phyloP scores from a whole-genome alignment of 2,797 vertebrate species.

The Botia almorhae region DNA sequence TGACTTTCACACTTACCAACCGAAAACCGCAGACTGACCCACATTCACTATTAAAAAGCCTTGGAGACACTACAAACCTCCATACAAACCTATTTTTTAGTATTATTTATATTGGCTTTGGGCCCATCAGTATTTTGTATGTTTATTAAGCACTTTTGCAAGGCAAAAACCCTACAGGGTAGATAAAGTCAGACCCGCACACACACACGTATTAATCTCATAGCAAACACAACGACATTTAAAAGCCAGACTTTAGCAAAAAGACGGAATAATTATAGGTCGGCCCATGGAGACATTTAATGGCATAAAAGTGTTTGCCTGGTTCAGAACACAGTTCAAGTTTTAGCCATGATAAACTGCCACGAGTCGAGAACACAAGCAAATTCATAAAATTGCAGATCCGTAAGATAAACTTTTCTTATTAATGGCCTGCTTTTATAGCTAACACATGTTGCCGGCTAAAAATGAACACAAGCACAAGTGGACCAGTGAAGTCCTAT shows the following conservation, averaged over 20 bases:
- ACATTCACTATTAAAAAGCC: constrained; percentile 29
- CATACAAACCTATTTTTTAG: background rate
- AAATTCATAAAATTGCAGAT: constrained; percentile 57
- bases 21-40: constrained; percentile 13
- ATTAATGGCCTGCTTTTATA: constrained; percentile 68
- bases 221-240: constrained; percentile 55
- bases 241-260: constrained; percentile 69
- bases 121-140: background rate
- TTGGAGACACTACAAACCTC: background rate
- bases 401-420: constrained; percentile 59
- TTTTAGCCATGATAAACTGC: constrained; percentile 47
- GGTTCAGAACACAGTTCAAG: constrained; percentile 40
- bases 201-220: constrained; percentile 47
- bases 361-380: constrained; percentile 24
- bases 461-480: constrained; percentile 73
- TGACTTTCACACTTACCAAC: constrained; percentile 39
- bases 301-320: constrained; percentile 41
- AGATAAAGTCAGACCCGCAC: background rate
- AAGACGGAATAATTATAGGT: constrained; percentile 69
- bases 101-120: background rate
- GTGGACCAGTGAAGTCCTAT: constrained; percentile 50
- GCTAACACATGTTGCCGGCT: constrained; percentile 68
- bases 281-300: constrained; percentile 57
- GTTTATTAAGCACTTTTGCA: background rate
- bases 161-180: background rate